phyloP scores from a whole-genome alignment of 2,888 invertebrate genomes.

The Lasioglossum lativentre region DNA sequence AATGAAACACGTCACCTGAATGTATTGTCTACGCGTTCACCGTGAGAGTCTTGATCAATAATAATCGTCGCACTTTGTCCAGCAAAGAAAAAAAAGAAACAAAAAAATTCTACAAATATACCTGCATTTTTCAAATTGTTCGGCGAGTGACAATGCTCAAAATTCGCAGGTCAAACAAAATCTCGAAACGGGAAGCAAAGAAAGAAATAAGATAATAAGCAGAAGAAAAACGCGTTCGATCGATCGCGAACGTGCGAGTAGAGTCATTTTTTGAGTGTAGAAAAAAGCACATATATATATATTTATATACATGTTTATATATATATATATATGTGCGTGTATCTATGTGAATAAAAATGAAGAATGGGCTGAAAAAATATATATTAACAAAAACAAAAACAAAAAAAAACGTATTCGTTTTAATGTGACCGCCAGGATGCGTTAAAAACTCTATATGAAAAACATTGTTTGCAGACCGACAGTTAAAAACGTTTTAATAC shows the following conservation, averaged over 20 bases:
- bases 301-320: constrained; percentile 9
- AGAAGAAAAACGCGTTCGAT: constrained; percentile 69
- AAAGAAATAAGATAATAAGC: background rate
- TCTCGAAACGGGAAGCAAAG: background rate
- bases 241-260: constrained; percentile 73
- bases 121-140: constrained; percentile 53
- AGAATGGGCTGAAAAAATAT: constrained; percentile 71
- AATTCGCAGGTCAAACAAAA: constrained; percentile 3
- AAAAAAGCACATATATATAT: constrained; percentile 29
- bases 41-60: constrained; percentile 40
- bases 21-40: constrained; percentile 42
- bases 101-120: background rate
- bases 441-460: constrained; percentile 78
- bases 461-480: constrained; percentile 84
- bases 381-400: background rate
- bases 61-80: constrained; percentile 67
- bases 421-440: constrained; percentile 60
- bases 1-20: constrained; percentile 46
- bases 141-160: constrained; percentile 63
- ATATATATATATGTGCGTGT: constrained; percentile 23
- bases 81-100: constrained; percentile 34
- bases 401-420: constrained; percentile 11
- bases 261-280: constrained; percentile 39
- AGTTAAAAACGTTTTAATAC: constrained; percentile 85
- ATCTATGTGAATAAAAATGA: constrained; percentile 38